phyloP scores from a whole-genome alignment of 2,888 invertebrate species.

The Ptilodon capucinus region DNA sequence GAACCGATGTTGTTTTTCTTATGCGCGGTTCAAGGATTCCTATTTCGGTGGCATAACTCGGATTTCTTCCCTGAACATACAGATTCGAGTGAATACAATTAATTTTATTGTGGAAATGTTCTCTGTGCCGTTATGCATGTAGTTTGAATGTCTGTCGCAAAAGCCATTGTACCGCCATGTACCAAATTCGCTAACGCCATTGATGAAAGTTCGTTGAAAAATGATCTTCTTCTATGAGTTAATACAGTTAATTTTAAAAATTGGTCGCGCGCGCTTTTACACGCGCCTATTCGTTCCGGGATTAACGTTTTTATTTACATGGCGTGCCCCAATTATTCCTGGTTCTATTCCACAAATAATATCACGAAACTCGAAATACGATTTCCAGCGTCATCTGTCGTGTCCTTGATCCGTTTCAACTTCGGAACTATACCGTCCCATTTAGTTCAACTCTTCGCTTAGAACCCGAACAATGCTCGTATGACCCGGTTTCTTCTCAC shows the following conservation, averaged over 20 bases:
- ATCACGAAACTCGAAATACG: slow-evolving; percentile 5
- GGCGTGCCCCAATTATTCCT: slow-evolving; percentile 7
- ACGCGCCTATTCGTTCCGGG: too few species aligned
- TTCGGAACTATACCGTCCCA: slow-evolving; percentile 48
- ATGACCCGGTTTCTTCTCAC: slow-evolving; percentile 60
- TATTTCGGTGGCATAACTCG: slow-evolving; percentile 25
- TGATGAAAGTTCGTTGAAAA: too few species aligned
- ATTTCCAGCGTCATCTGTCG: slow-evolving; percentile 11
- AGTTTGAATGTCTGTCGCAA: too few species aligned
- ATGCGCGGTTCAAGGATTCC: slow-evolving; percentile 41
- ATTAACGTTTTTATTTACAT: slow-evolving; percentile 26
- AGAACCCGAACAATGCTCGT: slow-evolving; percentile 58
- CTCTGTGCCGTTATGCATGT: too few species aligned
- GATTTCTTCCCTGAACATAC: too few species aligned
- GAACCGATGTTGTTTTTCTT: slow-evolving; percentile 36
- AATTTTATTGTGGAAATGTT: too few species aligned
- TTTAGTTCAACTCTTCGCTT: slow-evolving; percentile 49
- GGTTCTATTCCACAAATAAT: slow-evolving; percentile 14
- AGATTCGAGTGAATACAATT: too few species aligned
- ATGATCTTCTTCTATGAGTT: too few species aligned
- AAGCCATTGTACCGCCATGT: too few species aligned
- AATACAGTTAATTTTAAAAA: too few species aligned
- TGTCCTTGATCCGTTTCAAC: slow-evolving; percentile 53
- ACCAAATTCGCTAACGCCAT: too few species aligned
- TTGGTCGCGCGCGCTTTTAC: too few species aligned